A percentile compares a stretch with the other conserved stretches of the same genome.
Evolutionary conservation across 2,888 invertebrate genomes (phyloP).

Genomic region (Campoletis raptor): DNA sequence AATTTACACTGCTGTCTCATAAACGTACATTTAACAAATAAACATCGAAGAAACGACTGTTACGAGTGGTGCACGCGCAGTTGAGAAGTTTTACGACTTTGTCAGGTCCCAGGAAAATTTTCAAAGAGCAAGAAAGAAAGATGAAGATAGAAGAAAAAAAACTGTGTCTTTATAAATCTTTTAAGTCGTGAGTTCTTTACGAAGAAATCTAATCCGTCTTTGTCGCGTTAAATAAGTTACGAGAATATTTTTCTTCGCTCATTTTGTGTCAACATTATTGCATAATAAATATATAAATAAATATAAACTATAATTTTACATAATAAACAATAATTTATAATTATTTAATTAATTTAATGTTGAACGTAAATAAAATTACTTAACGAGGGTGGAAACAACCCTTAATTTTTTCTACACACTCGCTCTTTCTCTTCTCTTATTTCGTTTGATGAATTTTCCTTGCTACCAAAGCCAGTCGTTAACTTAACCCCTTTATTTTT

Average conservation of each 20-base stretch:
- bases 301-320: too few species aligned
- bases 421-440: conserved; percentile 20
- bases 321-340: background rate
- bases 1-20: conserved; percentile 64
- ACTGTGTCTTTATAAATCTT: conserved; percentile 33
- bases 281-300: background rate
- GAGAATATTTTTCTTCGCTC: background rate
- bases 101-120: conserved; percentile 13
- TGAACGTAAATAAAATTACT: background rate
- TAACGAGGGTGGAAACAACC: background rate
- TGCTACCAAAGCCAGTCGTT: conserved; percentile 33
- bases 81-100: conserved; percentile 41
- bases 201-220: background rate
- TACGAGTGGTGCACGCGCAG: conserved; percentile 12
- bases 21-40: conserved; percentile 58
- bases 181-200: background rate
- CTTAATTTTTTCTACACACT: background rate
- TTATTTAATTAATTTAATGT: background rate
- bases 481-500: conserved; percentile 8
- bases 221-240: conserved; percentile 7
- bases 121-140: background rate
- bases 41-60: conserved; percentile 29
- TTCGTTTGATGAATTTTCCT: conserved; percentile 59
- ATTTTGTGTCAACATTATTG: background rate
- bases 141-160: background rate